Conservation (phyloP, 1,140 invertebrate species). For the Pseudomyrmex sp. region DNA sequence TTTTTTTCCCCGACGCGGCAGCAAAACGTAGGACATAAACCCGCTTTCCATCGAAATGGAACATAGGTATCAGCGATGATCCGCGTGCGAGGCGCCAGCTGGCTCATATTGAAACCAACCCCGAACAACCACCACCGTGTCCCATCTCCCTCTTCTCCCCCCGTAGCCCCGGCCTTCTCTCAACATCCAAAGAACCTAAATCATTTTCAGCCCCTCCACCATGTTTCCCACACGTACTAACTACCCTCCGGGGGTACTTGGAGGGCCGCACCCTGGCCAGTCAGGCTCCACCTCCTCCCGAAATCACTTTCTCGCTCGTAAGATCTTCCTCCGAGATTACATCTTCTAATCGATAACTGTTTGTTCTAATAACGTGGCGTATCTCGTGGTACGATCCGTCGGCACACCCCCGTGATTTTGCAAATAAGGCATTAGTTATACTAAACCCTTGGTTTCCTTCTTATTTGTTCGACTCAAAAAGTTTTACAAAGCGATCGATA, state of each 20-base stretch:
- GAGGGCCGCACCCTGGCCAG: slow-evolving; percentile 70
- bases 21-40: slow-evolving; percentile 64
- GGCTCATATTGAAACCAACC: slow-evolving; percentile 80
- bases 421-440: slow-evolving; percentile 24
- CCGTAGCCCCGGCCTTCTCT: slow-evolving; percentile 58
- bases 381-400: slow-evolving; percentile 19
- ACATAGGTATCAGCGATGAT: slow-evolving; percentile 77
- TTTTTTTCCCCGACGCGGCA: slow-evolving; percentile 37
- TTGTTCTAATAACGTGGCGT: slow-evolving; percentile 39
- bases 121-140: slow-evolving; percentile 63
- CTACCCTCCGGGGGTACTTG: slow-evolving; percentile 69
- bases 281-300: slow-evolving; percentile 71
- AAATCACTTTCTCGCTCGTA: slow-evolving; percentile 63
- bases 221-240: slow-evolving; percentile 67
- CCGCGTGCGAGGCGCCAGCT: slow-evolving; percentile 81
- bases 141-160: slow-evolving; percentile 52
- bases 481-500: background rate
- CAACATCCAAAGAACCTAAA: slow-evolving; percentile 73
- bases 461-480: background rate
- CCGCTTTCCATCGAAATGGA: slow-evolving; percentile 74
- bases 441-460: background rate
- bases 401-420: slow-evolving; percentile 39
- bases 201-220: slow-evolving; percentile 73
- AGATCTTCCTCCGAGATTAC: slow-evolving; percentile 63
- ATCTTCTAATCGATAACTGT: slow-evolving; percentile 59